A percentile compares a stretch with the other conserved stretches of the same genome.
phyloP scores from a whole-genome alignment of 1,140 invertebrate genomes.

The Dryas iulia region DNA sequence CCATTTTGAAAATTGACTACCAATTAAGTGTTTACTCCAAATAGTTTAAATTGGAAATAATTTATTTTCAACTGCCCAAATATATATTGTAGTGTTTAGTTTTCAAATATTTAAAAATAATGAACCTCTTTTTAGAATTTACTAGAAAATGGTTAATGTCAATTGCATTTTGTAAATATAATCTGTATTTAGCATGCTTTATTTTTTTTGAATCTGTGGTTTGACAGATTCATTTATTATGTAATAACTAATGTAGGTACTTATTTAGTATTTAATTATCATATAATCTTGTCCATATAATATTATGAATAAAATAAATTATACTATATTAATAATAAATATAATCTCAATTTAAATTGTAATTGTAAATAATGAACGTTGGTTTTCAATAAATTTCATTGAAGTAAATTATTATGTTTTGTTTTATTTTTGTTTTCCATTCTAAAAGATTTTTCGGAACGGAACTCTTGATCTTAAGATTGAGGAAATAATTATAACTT shows the following conservation, averaged over 20 bases:
- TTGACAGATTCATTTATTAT: background rate
- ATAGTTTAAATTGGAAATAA: background rate
- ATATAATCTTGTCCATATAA: background rate
- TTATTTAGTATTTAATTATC: background rate
- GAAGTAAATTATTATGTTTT: background rate
- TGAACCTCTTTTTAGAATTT: background rate
- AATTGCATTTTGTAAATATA: background rate
- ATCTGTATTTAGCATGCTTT: background rate
- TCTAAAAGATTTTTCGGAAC: too few species aligned
- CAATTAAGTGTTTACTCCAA: background rate
- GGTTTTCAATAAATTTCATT: constrained; percentile 17
- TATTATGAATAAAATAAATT: background rate
- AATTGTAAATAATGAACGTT: constrained; percentile 13
- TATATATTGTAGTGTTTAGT: background rate
- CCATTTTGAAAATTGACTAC: constrained; percentile 7
- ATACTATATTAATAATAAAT: constrained; percentile 9
- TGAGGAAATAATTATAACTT: too few species aligned
- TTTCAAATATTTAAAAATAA: background rate
- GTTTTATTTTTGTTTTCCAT: constrained; percentile 4
- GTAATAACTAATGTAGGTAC: background rate
- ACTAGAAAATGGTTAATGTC: background rate
- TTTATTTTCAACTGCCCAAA: background rate
- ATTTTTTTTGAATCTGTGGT: background rate
- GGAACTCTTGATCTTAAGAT: too few species aligned
- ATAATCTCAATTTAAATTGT: constrained; percentile 3